phyloP scores from a whole-genome alignment of 2,797 vertebrate species.

The Discoglossus pictus region DNA sequence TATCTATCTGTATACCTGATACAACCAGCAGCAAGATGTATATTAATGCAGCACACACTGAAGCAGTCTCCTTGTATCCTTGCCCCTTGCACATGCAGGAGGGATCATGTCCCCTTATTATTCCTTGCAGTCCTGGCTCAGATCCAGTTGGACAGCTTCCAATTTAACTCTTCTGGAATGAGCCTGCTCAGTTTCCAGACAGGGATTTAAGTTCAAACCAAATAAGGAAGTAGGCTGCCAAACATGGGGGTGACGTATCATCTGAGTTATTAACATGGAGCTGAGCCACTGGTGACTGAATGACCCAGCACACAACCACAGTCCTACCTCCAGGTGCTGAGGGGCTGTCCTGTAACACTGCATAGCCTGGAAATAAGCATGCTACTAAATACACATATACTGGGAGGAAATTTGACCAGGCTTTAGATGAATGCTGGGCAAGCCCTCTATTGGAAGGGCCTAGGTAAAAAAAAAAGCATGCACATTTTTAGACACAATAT shows the following conservation, averaged over 20 bases:
- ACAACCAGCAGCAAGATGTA: no score
- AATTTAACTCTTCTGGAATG: slow-evolving; percentile 75
- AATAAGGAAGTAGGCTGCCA: slow-evolving; percentile 76
- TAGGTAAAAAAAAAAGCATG: no score
- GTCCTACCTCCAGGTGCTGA: slow-evolving; percentile 36
- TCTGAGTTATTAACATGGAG: slow-evolving; percentile 57
- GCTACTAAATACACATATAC: no score
- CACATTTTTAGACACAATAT: no score
- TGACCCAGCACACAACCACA: slow-evolving; percentile 53
- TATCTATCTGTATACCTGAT: no score
- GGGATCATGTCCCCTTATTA: slow-evolving; percentile 26
- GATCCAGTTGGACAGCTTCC: slow-evolving; percentile 63
- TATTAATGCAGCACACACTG: no score
- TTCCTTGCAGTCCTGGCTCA: slow-evolving; percentile 48
- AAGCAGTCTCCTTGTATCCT: slow-evolving; percentile 14
- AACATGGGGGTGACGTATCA: slow-evolving; percentile 55
- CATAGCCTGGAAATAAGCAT: no score
- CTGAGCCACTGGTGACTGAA: slow-evolving; percentile 50
- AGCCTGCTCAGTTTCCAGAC: slow-evolving; percentile 64
- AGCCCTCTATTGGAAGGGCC: no score
- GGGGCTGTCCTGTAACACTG: not conserved
- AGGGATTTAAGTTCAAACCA: slow-evolving; percentile 75
- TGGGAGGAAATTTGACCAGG: no score
- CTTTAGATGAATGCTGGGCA: no score
- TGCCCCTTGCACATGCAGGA: slow-evolving; percentile 19